Percentiles rank a stretch among this genome's conserved stretches.
These are phyloP conservation scores for Abrostola tripartita DNA, from an alignment of 2,888 invertebrate species.

Conservation along the genomic window DNA sequence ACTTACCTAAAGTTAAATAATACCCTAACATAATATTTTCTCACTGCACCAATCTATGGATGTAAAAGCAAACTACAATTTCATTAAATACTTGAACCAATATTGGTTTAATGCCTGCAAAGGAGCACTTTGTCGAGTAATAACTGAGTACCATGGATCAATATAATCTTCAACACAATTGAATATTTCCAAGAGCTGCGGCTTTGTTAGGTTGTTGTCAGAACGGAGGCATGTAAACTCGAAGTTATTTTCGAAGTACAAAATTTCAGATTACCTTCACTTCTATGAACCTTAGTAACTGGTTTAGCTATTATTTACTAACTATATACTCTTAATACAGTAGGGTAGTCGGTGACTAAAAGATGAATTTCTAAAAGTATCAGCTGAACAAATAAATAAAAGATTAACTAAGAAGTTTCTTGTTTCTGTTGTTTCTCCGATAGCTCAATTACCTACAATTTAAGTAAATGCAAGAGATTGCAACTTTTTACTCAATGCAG, in stretches of 20 bases:
- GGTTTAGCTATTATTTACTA: no score
- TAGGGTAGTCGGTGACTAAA: no score
- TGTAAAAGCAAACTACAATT: constrained; percentile 3
- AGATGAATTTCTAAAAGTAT: no score
- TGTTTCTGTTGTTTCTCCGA: no score
- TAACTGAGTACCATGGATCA: neutral
- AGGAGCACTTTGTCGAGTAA: neutral
- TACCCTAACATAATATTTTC: neutral
- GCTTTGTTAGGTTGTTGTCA: neutral
- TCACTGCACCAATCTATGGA: neutral
- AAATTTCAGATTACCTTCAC: no score
- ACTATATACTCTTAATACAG: no score
- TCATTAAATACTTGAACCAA: constrained; percentile 3
- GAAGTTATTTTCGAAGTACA: neutral
- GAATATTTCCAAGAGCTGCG: constrained; percentile 1
- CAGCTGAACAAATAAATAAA: no score
- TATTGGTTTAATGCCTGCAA: constrained; percentile 2
- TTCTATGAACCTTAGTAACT: no score
- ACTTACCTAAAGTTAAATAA: neutral
- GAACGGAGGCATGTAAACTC: neutral
- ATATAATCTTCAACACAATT: constrained; percentile 3
- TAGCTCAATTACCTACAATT: no score
- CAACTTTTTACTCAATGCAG: no score
- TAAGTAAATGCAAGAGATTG: no score
- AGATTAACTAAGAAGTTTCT: no score